Evolutionary conservation across 2,797 vertebrate genomes (phyloP).

Genomic region (Chaetophractus vellerosus): DNA sequence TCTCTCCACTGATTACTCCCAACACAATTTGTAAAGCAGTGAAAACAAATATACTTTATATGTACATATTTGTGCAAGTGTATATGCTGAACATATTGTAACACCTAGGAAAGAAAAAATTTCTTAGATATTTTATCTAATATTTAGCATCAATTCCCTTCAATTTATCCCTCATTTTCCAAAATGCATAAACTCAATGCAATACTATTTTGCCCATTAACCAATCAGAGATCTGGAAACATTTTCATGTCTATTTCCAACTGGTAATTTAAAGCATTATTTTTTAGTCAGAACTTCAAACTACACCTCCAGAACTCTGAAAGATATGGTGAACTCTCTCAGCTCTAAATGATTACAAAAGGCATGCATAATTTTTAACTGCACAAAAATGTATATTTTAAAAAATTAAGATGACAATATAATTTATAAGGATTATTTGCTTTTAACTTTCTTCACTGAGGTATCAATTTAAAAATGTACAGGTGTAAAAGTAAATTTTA

Average conservation of each 20-base stretch:
- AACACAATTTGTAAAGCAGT: background rate
- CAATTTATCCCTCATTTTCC: background rate
- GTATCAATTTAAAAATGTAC: background rate
- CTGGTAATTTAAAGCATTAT: background rate
- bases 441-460: background rate
- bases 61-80: background rate
- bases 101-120: background rate
- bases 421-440: background rate
- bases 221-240: background rate
- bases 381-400: background rate
- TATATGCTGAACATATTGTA: background rate
- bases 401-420: background rate
- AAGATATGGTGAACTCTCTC: background rate
- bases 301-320: background rate
- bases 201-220: background rate
- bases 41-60: background rate
- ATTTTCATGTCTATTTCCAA: background rate
- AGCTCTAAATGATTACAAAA: background rate
- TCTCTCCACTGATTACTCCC: background rate
- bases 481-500: background rate
- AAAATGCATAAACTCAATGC: background rate
- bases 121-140: background rate
- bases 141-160: background rate
- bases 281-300: background rate
- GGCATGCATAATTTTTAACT: background rate